These are phyloP conservation scores for Argynnis bischoffii DNA, from an alignment of 2,888 invertebrate species.

Conservation along the genomic window DNA sequence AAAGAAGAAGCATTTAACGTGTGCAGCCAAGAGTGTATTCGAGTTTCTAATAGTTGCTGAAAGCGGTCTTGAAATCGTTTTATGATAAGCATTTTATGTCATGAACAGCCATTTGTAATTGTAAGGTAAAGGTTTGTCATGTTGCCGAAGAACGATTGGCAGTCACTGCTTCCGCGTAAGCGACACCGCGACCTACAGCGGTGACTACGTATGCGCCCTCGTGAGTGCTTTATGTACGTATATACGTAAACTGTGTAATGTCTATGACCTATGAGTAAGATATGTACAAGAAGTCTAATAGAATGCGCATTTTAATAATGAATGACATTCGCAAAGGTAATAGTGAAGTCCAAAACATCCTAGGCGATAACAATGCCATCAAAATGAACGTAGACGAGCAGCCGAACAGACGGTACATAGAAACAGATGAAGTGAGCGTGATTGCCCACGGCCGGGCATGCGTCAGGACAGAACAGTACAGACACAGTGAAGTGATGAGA, in stretches of 20 bases:
- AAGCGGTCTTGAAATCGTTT: constrained; percentile 73
- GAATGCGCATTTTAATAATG: constrained; percentile 78
- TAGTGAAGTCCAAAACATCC: constrained; percentile 71
- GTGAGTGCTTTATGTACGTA: constrained; percentile 43
- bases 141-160: constrained; percentile 54
- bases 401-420: constrained; percentile 79
- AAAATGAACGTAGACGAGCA: constrained; percentile 76
- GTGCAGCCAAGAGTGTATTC: constrained; percentile 81
- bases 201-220: constrained; percentile 40
- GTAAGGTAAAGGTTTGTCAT: constrained; percentile 58
- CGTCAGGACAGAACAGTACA: constrained; percentile 80
- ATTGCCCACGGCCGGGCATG: constrained; percentile 80
- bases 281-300: constrained; percentile 79
- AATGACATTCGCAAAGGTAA: constrained; percentile 74
- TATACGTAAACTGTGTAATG: constrained; percentile 51
- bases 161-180: constrained; percentile 48
- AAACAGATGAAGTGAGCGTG: constrained; percentile 82
- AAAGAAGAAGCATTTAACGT: constrained; percentile 78
- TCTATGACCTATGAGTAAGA: constrained; percentile 69
- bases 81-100: constrained; percentile 77
- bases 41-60: constrained; percentile 78
- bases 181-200: constrained; percentile 56
- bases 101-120: constrained; percentile 73
- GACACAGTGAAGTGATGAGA: constrained; percentile 82
- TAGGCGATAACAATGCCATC: constrained; percentile 75